Base-by-base conservation (phyloP, 2,797 vertebrate genomes). In the Poliocrania exsul region DNA sequence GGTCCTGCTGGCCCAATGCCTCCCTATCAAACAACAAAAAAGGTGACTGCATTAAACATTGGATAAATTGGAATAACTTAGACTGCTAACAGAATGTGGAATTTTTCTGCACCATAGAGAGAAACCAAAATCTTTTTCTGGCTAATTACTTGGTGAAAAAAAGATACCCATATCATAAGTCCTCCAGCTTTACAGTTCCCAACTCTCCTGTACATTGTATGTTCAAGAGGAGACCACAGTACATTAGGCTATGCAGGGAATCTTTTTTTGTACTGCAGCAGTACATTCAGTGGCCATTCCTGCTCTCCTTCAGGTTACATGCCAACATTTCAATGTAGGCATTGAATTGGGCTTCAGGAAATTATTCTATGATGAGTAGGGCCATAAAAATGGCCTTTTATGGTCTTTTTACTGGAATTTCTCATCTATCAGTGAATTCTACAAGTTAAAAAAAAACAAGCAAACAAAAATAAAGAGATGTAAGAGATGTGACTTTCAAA, bases 1-100 rank as follows among this genome's bases (percentile, higher is more conserved):
- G 79, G 97, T 97, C 99, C 99, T 81, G 98, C 96, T 58, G 98
- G 97, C 85, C 99, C 99, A 10, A 94, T 72, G n/a, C 97, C 98
- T 64, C 99, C 99, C 99, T 99, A 86, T 4, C 51, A 93, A 65
- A 84, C 50, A 97, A 54, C 40, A 93, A 96, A 56, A 84, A 93
- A 91, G 2, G 54, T 21, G 46, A 83, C 23, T 49, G 23, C 35
- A 64, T 65, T 71, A 57, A 81, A 78, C 6, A 13, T 75, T 73
- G 70, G 44, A 61, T 67, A 33, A 86, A 87, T 60, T 19, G 9
- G 11, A 78, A 8, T 26, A 75, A 71, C 26, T 49, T 58, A 37
- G 47, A 72, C 24, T 64, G 31, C 15, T 62, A 88, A 84, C 6
- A 65, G 18, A 60, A 78, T 8, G 7, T 13, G 28, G 11, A 11